Evolutionary conservation across 2,888 invertebrate genomes (phyloP).

Genomic region (Agrochola lota): DNA sequence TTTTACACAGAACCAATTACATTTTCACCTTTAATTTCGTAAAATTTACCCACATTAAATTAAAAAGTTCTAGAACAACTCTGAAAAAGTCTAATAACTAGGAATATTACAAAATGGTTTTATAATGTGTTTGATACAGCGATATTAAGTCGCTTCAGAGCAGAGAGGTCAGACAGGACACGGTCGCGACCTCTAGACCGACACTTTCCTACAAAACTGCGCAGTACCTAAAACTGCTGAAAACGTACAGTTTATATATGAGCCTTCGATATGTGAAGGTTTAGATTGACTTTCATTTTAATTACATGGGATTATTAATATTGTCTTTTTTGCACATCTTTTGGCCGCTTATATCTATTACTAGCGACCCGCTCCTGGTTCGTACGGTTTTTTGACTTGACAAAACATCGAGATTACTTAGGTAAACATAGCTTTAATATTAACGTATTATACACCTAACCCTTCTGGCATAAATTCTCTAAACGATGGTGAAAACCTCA

Average conservation of each 20-base stretch:
- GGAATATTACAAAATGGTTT: slow-evolving; percentile 26
- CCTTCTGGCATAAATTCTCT: too few species aligned
- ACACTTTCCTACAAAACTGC: slow-evolving; percentile 59
- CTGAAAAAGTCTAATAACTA: neutral
- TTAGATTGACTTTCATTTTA: slow-evolving; percentile 6
- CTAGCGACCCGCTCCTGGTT: too few species aligned
- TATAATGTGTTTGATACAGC: slow-evolving; percentile 49
- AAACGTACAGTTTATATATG: slow-evolving; percentile 17
- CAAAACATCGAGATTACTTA: too few species aligned
- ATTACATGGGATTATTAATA: neutral
- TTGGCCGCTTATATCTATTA: neutral
- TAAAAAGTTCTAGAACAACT: neutral
- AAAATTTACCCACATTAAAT: neutral
- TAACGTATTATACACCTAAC: too few species aligned
- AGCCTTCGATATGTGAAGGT: slow-evolving; percentile 8
- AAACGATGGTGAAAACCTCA: too few species aligned
- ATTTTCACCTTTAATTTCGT: neutral
- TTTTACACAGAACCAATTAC: neutral
- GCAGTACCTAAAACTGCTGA: slow-evolving; percentile 51
- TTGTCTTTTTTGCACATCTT: neutral
- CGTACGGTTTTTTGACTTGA: too few species aligned
- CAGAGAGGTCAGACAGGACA: slow-evolving; percentile 64
- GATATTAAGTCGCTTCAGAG: slow-evolving; percentile 49
- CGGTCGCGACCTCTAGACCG: slow-evolving; percentile 64
- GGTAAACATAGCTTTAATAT: too few species aligned